A percentile compares a stretch with the other conserved stretches of the same genome.
phyloP scores from a whole-genome alignment of 2,113 vertebrate genomes.

The Amphiprion ocellaris region DNA sequence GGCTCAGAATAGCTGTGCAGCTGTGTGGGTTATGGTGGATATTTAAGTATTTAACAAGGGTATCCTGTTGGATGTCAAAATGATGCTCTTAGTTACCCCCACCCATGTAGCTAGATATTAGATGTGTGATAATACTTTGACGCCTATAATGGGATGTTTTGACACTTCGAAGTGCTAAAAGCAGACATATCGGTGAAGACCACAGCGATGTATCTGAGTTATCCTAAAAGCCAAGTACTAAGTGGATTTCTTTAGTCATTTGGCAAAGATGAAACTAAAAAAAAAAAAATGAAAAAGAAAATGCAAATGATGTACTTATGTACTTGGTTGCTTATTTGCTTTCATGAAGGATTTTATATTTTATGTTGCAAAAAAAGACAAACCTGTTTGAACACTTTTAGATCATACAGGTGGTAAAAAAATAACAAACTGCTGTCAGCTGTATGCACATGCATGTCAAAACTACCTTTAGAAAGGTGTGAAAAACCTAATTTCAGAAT shows the following conservation, averaged over 20 bases:
- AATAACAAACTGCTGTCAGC: too few species aligned
- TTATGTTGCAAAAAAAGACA: too few species aligned
- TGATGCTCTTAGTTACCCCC: slow-evolving; percentile 52
- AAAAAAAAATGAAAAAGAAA: background rate
- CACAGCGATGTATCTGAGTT: slow-evolving; percentile 41
- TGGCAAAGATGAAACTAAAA: background rate
- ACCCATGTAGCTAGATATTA: slow-evolving; percentile 49
- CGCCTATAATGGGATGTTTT: slow-evolving; percentile 77
- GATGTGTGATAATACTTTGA: slow-evolving; percentile 75
- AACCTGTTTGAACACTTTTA: too few species aligned
- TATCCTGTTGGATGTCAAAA: slow-evolving; percentile 39
- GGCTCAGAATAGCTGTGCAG: slow-evolving; percentile 12
- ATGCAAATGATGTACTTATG: background rate
- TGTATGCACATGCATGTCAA: too few species aligned
- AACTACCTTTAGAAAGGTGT: too few species aligned
- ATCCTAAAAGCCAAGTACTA: slow-evolving; percentile 54
- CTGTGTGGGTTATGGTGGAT: slow-evolving; percentile 26
- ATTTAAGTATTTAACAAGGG: slow-evolving; percentile 38
- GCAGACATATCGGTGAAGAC: slow-evolving; percentile 51
- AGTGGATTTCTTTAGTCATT: slow-evolving; percentile 24
- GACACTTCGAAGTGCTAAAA: slow-evolving; percentile 82
- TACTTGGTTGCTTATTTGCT: too few species aligned
- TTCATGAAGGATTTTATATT: too few species aligned
- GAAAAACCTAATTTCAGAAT: too few species aligned
- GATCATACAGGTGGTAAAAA: too few species aligned